A percentile compares a stretch with the other conserved stretches of the same genome.
Conservation (phyloP, 2,797 vertebrate species). For the Cuniculus paca region DNA sequence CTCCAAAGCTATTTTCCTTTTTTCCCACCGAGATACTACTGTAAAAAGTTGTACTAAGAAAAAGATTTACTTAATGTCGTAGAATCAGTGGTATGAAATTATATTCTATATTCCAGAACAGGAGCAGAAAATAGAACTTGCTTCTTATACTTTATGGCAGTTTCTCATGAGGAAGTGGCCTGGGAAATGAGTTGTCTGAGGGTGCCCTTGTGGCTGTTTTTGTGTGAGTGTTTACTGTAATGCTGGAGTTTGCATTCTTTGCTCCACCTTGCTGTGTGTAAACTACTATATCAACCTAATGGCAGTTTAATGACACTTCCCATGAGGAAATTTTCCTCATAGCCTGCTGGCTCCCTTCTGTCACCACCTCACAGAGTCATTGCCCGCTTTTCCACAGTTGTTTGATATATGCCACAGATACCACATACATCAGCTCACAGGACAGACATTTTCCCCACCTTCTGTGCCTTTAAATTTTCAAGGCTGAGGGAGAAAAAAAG, state of each 20-base stretch:
- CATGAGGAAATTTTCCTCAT: background rate
- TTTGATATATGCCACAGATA: constrained; percentile 70
- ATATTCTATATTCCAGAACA: background rate
- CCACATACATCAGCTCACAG: constrained; percentile 65
- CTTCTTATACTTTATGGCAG: background rate
- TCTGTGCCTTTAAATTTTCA: constrained; percentile 77
- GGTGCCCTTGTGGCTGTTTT: background rate
- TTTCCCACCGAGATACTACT: background rate
- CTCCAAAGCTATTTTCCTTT: background rate
- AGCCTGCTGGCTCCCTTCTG: background rate
- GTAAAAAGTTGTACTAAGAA: background rate
- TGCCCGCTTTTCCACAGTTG: background rate
- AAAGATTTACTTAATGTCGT: background rate
- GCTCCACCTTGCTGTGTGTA: background rate
- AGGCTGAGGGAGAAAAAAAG: constrained; percentile 67
- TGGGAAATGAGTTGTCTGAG: background rate
- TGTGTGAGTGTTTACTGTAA: background rate
- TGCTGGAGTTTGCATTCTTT: constrained; percentile 3
- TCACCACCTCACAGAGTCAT: background rate
- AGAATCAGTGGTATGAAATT: background rate
- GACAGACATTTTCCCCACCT: constrained; percentile 66
- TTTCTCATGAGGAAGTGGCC: background rate
- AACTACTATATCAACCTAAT: background rate
- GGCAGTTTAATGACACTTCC: constrained; percentile 20
- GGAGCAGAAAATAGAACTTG: background rate